Evolutionary conservation across 2,797 vertebrate genomes (phyloP).

Genomic region (Eptatretus atami): DNA sequence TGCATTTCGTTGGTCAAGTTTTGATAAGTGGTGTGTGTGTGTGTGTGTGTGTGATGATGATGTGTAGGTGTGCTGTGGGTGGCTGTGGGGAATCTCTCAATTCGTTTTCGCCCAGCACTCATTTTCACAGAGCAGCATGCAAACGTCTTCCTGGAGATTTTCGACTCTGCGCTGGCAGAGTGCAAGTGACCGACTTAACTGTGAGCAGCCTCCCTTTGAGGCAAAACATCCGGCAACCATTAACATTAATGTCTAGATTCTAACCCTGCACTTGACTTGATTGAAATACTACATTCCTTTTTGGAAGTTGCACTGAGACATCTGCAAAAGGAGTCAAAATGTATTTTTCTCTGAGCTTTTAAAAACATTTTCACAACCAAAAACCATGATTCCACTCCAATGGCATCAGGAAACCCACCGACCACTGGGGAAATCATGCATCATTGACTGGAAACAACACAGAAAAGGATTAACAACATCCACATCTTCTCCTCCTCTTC

Average conservation of each 20-base stretch:
- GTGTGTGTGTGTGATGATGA: too few species aligned
- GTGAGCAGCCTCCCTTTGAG: too few species aligned
- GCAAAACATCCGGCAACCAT: not conserved
- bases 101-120: conserved; percentile 59
- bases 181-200: conserved; percentile 20
- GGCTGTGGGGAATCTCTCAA: conserved; percentile 52
- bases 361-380: too few species aligned
- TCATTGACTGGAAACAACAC: too few species aligned
- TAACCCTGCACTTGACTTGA: not conserved
- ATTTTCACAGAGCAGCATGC: conserved; percentile 74
- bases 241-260: not conserved
- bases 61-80: conserved; percentile 36
- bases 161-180: conserved; percentile 42
- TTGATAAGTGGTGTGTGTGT: not conserved
- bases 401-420: too few species aligned
- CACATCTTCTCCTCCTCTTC: too few species aligned
- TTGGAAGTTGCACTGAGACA: too few species aligned
- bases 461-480: too few species aligned
- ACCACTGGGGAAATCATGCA: too few species aligned
- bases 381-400: too few species aligned
- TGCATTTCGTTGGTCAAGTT: not conserved
- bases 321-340: too few species aligned
- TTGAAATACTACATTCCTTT: not conserved
- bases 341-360: too few species aligned
- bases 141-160: conserved; percentile 63